Evolutionary conservation across 2,888 invertebrate species (phyloP).

Genomic region (Ophion slaviceki): DNA sequence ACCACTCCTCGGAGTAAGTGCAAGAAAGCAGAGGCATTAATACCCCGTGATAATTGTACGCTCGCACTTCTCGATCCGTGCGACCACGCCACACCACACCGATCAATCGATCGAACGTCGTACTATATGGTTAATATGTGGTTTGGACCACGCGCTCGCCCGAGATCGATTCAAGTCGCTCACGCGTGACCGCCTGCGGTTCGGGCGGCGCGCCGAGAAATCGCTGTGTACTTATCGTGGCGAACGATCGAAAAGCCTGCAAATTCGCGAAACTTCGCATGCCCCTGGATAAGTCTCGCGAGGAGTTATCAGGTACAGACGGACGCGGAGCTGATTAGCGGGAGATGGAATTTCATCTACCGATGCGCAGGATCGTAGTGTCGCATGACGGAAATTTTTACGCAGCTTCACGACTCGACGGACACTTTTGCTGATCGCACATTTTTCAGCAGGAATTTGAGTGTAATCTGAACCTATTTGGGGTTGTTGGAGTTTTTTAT

Average conservation of each 20-base stretch:
- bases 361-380: neutral
- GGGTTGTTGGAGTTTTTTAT: too few species aligned
- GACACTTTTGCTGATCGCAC: neutral
- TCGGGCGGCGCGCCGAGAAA: slow-evolving; percentile 29
- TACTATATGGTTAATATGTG: slow-evolving; percentile 42
- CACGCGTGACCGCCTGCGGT: slow-evolving; percentile 69
- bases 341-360: neutral
- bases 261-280: slow-evolving; percentile 4
- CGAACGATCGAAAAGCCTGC: slow-evolving; percentile 18
- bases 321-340: neutral
- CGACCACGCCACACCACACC: slow-evolving; percentile 55
- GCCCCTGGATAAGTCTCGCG: neutral
- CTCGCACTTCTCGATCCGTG: slow-evolving; percentile 72
- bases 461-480: too few species aligned
- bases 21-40: slow-evolving; percentile 66
- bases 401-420: neutral
- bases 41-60: slow-evolving; percentile 76
- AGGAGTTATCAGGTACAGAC: neutral
- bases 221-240: neutral
- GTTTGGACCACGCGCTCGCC: slow-evolving; percentile 46
- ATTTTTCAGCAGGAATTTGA: too few species aligned
- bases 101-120: slow-evolving; percentile 68
- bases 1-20: slow-evolving; percentile 19
- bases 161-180: slow-evolving; percentile 67
- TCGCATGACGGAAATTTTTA: neutral